phyloP scores from a whole-genome alignment of 2,797 vertebrate species.

The Clarias pachynema region DNA sequence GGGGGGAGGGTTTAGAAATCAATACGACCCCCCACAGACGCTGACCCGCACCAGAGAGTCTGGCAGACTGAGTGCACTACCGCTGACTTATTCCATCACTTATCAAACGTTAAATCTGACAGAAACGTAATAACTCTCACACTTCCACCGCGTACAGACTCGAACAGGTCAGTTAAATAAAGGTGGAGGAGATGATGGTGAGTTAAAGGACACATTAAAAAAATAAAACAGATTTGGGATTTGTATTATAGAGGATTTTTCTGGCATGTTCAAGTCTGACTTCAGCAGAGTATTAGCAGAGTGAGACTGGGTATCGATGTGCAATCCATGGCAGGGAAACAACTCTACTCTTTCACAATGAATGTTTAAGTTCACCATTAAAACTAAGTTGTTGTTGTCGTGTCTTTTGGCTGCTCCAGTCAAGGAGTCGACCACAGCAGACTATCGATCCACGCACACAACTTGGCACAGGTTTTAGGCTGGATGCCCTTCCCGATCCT shows the following conservation, averaged over 20 bases:
- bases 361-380: not conserved
- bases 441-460: too few relatives aligned
- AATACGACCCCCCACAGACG: slow-evolving; percentile 46
- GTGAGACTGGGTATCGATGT: not conserved
- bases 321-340: not conserved
- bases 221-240: not conserved
- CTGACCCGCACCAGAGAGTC: slow-evolving; percentile 14
- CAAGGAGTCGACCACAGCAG: too few relatives aligned
- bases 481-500: too few relatives aligned
- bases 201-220: not conserved
- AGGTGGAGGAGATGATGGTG: not conserved
- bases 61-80: slow-evolving; percentile 13
- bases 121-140: not conserved
- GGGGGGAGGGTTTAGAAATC: slow-evolving; percentile 55
- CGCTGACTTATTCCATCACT: slow-evolving; percentile 19
- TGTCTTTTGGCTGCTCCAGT: too few relatives aligned
- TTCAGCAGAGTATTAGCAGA: not conserved
- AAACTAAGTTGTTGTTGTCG: not conserved
- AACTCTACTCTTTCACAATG: not conserved
- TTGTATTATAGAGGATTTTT: not conserved
- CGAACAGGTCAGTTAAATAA: not conserved
- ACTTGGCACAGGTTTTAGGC: too few relatives aligned
- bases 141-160: not conserved
- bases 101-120: not conserved
- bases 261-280: not conserved